These are phyloP conservation scores for Acanthiza pusilla DNA, from an alignment of 2,797 vertebrate genomes.

Conservation along the genomic window DNA sequence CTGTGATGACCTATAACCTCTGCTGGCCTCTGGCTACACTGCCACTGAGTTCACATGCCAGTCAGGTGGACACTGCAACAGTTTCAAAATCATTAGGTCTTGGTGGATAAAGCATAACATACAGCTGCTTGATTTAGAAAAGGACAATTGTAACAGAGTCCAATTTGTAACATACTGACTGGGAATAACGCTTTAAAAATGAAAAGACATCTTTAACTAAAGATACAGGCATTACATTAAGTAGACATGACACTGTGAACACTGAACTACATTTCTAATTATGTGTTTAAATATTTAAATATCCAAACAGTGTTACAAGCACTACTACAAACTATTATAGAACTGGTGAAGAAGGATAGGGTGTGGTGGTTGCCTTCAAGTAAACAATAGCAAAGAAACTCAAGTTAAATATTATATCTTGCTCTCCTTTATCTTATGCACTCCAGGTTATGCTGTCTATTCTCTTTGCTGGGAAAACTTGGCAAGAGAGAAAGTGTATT, in stretches of 20 bases:
- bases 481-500: not conserved
- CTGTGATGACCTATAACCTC: not conserved
- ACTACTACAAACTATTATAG: not conserved
- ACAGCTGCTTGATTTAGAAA: not conserved
- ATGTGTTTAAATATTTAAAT: not conserved
- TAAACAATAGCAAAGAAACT: not conserved
- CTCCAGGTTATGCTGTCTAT: not conserved
- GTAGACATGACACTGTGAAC: not conserved
- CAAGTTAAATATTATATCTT: not conserved
- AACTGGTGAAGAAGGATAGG: not conserved
- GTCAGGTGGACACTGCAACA: accelerated
- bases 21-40: not conserved
- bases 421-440: not conserved
- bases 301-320: not conserved
- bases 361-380: not conserved
- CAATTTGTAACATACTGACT: not conserved
- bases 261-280: not conserved
- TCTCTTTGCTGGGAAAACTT: not conserved
- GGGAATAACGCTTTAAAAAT: not conserved
- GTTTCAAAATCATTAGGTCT: not conserved
- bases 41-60: not conserved
- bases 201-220: not conserved
- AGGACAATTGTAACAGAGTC: not conserved
- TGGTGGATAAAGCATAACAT: not conserved
- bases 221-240: not conserved